Conservation (phyloP, 2,888 invertebrate genomes). For the Balanococcus diminutus region DNA sequence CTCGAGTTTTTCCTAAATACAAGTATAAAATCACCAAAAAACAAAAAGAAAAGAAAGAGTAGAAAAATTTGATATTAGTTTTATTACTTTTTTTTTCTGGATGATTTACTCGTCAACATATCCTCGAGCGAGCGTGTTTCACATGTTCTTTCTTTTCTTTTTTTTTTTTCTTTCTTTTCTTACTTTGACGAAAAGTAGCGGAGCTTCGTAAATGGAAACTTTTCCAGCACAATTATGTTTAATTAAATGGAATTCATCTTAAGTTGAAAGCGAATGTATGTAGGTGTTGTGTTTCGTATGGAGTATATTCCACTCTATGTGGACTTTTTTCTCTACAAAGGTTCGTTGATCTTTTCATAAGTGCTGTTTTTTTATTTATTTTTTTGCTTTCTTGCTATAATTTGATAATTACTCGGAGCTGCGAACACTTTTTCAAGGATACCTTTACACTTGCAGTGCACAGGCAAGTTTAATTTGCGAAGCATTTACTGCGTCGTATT, state of each 20-base stretch:
- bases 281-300: background rate
- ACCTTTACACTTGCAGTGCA: background rate
- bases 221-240: background rate
- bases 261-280: background rate
- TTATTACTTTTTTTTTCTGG: background rate
- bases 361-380: background rate
- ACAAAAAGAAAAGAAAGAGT: too few relatives aligned
- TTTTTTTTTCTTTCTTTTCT: too few relatives aligned
- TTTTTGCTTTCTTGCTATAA: background rate
- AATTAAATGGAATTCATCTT: background rate
- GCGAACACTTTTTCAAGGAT: background rate
- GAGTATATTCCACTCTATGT: background rate
- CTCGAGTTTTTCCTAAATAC: background rate
- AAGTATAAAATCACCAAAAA: too few relatives aligned
- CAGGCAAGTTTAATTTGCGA: background rate
- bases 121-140: too few relatives aligned
- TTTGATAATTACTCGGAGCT: background rate
- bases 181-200: too few relatives aligned
- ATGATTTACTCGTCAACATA: background rate
- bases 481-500: background rate
- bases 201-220: background rate
- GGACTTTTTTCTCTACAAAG: background rate
- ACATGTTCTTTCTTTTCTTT: too few relatives aligned
- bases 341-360: background rate
- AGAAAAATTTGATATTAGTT: background rate